These are phyloP conservation scores for Balanococcus diminutus DNA, from an alignment of 2,888 invertebrate species.

Conservation along the genomic window DNA sequence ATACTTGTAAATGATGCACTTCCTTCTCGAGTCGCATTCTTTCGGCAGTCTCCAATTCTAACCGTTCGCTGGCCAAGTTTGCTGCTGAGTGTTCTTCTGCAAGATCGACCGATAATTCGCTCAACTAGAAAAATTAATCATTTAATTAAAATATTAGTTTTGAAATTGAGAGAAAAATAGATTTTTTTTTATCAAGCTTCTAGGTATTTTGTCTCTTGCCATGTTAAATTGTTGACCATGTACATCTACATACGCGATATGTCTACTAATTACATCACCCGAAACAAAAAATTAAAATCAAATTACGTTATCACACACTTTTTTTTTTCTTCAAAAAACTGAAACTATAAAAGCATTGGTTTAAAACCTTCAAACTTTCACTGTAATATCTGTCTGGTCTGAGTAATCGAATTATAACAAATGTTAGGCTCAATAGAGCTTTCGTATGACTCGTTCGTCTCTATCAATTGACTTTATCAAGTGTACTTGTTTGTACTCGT, in stretches of 20 bases:
- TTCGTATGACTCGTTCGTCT: background rate
- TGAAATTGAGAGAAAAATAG: no score
- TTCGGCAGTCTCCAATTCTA: constrained; percentile 89
- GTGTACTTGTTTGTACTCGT: background rate
- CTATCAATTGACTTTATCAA: background rate
- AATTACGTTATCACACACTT: no score
- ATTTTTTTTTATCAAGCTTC: no score
- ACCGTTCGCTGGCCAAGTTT: constrained; percentile 83
- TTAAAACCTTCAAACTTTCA: background rate
- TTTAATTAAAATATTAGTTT: background rate
- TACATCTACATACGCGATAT: no score
- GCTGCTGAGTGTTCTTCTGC: constrained; percentile 92
- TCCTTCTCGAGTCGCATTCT: constrained; percentile 86
- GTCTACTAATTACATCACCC: no score
- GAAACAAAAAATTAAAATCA: no score
- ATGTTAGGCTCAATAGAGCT: background rate
- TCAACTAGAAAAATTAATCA: constrained; percentile 68
- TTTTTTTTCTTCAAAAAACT: no score
- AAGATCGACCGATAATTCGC: constrained; percentile 89
- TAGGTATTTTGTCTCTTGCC: no score
- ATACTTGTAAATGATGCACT: constrained; percentile 75
- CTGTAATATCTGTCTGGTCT: background rate
- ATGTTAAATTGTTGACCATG: no score
- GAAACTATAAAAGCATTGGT: background rate
- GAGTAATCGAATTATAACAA: background rate